Percentiles rank a stretch among this genome's conserved stretches.
phyloP scores from a whole-genome alignment of 2,888 invertebrate species.

The Tenthredo livida region DNA sequence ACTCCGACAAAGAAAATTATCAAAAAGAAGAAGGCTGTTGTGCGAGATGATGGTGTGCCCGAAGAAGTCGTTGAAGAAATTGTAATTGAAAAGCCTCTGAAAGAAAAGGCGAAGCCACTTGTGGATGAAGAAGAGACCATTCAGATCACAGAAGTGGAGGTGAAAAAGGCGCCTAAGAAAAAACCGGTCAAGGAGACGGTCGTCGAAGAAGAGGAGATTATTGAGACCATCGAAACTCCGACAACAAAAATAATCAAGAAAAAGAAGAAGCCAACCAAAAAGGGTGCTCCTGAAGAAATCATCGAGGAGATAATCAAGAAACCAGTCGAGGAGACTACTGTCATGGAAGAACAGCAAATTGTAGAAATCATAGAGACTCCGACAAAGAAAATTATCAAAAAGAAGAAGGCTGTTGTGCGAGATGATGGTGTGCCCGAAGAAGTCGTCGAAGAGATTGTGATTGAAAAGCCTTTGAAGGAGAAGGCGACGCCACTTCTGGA shows the following conservation, averaged over 20 bases:
- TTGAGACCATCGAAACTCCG: constrained; percentile 76
- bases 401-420: constrained; percentile 60
- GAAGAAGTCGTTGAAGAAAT: constrained; percentile 66
- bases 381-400: constrained; percentile 62
- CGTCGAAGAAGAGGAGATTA: constrained; percentile 72
- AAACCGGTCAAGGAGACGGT: constrained; percentile 71
- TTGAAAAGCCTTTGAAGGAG: constrained; percentile 55
- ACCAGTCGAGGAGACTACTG: constrained; percentile 60
- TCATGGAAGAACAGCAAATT: constrained; percentile 61
- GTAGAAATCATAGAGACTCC: constrained; percentile 60
- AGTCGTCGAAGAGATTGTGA: constrained; percentile 58
- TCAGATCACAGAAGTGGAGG: constrained; percentile 69
- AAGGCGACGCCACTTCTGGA: constrained; percentile 57
- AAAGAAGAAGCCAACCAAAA: constrained; percentile 72
- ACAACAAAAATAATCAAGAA: constrained; percentile 77
- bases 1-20: constrained; percentile 56
- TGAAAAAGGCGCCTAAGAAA: constrained; percentile 73
- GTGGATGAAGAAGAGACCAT: constrained; percentile 71
- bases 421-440: constrained; percentile 63
- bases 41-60: constrained; percentile 49
- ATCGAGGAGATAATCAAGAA: constrained; percentile 64
- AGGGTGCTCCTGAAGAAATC: constrained; percentile 65
- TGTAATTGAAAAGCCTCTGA: constrained; percentile 58
- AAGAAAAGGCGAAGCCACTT: constrained; percentile 68
- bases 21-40: constrained; percentile 58